Evolutionary conservation across 2,113 vertebrate genomes (phyloP).

Genomic region (Anguilla japonica): DNA sequence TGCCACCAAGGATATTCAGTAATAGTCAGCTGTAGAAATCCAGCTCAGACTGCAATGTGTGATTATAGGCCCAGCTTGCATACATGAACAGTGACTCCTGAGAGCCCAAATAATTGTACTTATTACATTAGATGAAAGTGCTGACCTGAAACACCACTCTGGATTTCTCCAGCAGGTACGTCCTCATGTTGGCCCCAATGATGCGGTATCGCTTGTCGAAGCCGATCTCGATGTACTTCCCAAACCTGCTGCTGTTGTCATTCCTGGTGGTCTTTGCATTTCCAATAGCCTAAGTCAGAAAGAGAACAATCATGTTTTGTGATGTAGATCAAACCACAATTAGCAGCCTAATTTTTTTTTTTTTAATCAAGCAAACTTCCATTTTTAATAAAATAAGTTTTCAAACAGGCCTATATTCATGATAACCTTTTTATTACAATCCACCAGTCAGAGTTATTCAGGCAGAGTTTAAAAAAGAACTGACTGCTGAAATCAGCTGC

Average conservation of each 20-base stretch:
- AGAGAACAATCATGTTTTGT: not conserved
- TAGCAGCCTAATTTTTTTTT: not conserved
- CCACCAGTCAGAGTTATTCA: not conserved
- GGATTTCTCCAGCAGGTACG: conserved; percentile 96
- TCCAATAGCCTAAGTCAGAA: conserved; percentile 83
- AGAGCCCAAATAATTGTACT: not conserved
- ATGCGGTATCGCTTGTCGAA: conserved; percentile 91
- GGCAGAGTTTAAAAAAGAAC: too few relatives aligned
- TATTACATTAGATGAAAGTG: not conserved
- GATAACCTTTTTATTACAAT: not conserved
- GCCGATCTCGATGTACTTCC: conserved; percentile 97
- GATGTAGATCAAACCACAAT: too few relatives aligned
- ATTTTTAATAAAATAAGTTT: not conserved
- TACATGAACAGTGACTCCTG: not conserved
- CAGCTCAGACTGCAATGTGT: not conserved
- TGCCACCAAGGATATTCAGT: not conserved
- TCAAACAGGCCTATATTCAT: not conserved
- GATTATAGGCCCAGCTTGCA: not conserved
- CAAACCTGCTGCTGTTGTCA: conserved; percentile 98
- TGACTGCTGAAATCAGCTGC: not conserved
- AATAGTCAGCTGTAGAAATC: too few relatives aligned
- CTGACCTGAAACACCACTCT: conserved; percentile 97
- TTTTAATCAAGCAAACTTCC: not conserved
- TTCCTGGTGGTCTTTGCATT: conserved; percentile 98
- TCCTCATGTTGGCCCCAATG: conserved; percentile 98